A percentile compares a stretch with the other conserved stretches of the same genome.
Conservation (phyloP, 2,888 invertebrate species). For the Thelaira solivaga region DNA sequence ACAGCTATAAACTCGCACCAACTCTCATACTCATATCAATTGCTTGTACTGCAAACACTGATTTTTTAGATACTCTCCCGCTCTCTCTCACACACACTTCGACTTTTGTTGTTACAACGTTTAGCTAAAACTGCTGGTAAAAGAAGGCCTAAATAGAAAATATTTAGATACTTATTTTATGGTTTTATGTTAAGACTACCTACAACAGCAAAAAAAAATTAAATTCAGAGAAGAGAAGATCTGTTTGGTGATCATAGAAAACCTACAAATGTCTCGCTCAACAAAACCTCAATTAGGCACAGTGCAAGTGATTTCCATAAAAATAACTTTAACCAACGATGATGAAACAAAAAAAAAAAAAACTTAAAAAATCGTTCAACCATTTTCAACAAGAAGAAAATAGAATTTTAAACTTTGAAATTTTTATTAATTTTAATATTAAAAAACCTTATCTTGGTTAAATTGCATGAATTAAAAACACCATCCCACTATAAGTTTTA, state of each 20-base stretch:
- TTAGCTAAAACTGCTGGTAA: slow-evolving; percentile 24
- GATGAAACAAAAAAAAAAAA: too few species aligned
- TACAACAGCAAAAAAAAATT: slow-evolving; percentile 17
- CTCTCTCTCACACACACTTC: background rate
- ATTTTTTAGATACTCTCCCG: slow-evolving; percentile 3
- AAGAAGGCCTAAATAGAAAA: slow-evolving; percentile 58
- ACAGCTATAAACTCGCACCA: slow-evolving; percentile 1
- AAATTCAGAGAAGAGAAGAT: background rate
- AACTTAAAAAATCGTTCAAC: too few species aligned
- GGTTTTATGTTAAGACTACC: slow-evolving; percentile 25
- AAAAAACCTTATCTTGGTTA: too few species aligned
- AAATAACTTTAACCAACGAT: too few species aligned
- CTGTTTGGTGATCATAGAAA: slow-evolving; percentile 48
- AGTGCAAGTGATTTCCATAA: background rate
- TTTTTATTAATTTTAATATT: too few species aligned
- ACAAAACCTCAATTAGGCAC: background rate
- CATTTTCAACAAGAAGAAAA: too few species aligned
- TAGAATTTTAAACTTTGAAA: too few species aligned
- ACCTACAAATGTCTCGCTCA: slow-evolving; percentile 47
- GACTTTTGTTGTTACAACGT: background rate
- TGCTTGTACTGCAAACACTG: slow-evolving; percentile 4
- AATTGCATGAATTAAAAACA: too few species aligned
- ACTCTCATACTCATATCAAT: slow-evolving; percentile 12
- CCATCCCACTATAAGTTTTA: too few species aligned
- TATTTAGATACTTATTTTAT: slow-evolving; percentile 42